These are phyloP conservation scores for Amaurobius ferox DNA, from an alignment of 2,888 invertebrate genomes.

Conservation along the genomic window DNA sequence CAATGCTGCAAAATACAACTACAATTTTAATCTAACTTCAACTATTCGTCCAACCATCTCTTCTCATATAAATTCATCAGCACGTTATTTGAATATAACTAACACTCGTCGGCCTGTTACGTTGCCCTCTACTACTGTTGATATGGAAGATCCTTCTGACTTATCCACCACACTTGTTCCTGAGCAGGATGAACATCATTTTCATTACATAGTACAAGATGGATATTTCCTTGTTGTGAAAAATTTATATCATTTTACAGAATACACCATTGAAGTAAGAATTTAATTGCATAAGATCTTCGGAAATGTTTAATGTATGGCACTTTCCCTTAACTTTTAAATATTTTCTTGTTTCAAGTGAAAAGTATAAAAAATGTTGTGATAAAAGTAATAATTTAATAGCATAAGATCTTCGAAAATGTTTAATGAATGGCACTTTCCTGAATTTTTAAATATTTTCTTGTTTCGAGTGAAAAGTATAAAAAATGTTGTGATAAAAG, in stretches of 20 bases:
- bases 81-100: conserved; percentile 48
- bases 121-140: conserved; percentile 6
- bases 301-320: too few species aligned
- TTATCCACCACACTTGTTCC: conserved; percentile 13
- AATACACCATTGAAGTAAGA: conserved; percentile 85
- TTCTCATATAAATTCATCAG: background rate
- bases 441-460: too few species aligned
- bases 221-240: conserved; percentile 45
- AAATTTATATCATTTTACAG: conserved; percentile 85
- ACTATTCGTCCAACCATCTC: background rate
- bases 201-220: conserved; percentile 36
- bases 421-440: too few species aligned
- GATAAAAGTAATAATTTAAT: too few species aligned
- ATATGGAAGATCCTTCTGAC: conserved; percentile 31
- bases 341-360: too few species aligned
- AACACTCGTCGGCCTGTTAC: conserved; percentile 19
- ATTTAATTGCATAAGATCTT: too few species aligned
- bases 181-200: conserved; percentile 33
- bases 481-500: too few species aligned
- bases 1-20: conserved; percentile 40
- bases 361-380: too few species aligned
- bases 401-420: too few species aligned
- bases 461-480: too few species aligned
- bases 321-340: too few species aligned
- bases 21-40: background rate